These are phyloP conservation scores for Ischnus inquisitorius DNA, from an alignment of 2,888 invertebrate genomes.

Conservation along the genomic window DNA sequence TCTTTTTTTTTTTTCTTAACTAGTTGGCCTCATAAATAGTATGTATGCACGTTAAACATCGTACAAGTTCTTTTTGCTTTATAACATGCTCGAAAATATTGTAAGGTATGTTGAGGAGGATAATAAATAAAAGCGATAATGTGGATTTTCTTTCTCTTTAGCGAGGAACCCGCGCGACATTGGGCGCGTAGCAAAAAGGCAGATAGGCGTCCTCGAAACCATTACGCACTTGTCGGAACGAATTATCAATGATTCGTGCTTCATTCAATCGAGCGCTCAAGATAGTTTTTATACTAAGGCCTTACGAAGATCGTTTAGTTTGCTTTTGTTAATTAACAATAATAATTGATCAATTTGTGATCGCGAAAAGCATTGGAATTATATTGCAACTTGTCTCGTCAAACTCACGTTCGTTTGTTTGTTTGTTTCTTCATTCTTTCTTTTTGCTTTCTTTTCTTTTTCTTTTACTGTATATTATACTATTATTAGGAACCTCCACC, in stretches of 20 bases:
- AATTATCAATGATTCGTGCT: background rate
- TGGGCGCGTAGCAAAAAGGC: constrained; percentile 11
- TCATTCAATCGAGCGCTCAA: constrained; percentile 14
- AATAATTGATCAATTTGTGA: constrained; percentile 47
- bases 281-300: constrained; percentile 52
- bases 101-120: constrained; percentile 67
- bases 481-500: constrained; percentile 69
- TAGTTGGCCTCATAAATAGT: constrained; percentile 82
- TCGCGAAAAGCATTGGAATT: constrained; percentile 67
- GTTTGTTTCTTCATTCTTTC: constrained; percentile 28
- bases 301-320: constrained; percentile 65
- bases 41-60: constrained; percentile 52
- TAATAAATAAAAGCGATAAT: constrained; percentile 63
- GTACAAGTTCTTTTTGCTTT: constrained; percentile 39
- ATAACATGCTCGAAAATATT: constrained; percentile 68
- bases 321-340: constrained; percentile 16
- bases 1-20: constrained; percentile 77
- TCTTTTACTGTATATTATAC: constrained; percentile 51
- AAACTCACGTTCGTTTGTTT: constrained; percentile 38
- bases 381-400: constrained; percentile 64
- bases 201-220: constrained; percentile 23
- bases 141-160: constrained; percentile 2
- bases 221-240: constrained; percentile 5
- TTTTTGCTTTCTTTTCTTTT: constrained; percentile 26
- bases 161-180: constrained; percentile 22